phyloP scores from a whole-genome alignment of 2,113 vertebrate species.

The Tinamus guttatus region DNA sequence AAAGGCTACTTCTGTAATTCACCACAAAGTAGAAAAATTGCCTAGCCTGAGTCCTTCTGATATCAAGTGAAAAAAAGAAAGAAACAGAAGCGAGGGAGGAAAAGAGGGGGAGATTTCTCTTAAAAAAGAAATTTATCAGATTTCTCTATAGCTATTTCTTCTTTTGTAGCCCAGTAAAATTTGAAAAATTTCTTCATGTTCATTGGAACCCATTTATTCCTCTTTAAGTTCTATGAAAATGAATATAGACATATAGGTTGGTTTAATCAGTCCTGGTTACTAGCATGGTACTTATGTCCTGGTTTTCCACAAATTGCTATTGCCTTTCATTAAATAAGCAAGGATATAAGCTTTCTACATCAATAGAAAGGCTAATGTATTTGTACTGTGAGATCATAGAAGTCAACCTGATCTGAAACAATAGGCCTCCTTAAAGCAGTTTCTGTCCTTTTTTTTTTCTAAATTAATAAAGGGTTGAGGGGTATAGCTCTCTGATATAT shows the following conservation, averaged over 20 bases:
- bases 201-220: background rate
- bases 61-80: background rate
- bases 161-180: background rate
- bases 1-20: background rate
- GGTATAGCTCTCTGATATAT: background rate
- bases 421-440: background rate
- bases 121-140: background rate
- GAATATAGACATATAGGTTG: background rate
- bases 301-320: background rate
- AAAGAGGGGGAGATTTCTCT: background rate
- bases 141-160: background rate
- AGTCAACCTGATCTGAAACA: background rate
- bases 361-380: background rate
- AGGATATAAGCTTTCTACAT: background rate
- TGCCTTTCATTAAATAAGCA: background rate
- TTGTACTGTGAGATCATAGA: background rate
- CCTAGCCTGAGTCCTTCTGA: background rate
- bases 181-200: background rate
- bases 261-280: background rate
- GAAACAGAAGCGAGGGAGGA: background rate
- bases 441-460: background rate
- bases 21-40: background rate
- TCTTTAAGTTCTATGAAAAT: background rate
- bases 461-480: background rate
- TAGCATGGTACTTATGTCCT: background rate